Base-by-base conservation (phyloP, 1,140 invertebrate genomes). In the Philotrypesis tridentata region DNA sequence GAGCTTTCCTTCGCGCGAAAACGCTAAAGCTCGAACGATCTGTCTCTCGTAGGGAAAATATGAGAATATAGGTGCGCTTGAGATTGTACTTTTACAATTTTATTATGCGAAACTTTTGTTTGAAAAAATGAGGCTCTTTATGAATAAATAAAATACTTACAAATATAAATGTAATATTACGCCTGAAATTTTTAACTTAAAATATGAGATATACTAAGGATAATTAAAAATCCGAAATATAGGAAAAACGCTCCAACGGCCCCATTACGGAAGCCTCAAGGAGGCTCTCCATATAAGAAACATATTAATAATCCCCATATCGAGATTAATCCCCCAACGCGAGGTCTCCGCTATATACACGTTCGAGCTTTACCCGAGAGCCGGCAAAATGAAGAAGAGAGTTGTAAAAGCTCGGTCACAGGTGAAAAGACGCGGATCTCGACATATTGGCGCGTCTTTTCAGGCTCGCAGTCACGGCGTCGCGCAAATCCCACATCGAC, bases 371-470 rank as follows among this genome's bases (percentile, higher is more conserved):
- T 31, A 68, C 5, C 1, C 29, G 29, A 25, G 17, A n/a, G n/a
- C n/a, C n/a, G 14, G 7, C 2, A 29, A 68, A 21, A 29, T 29
- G 33, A n/a, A 68, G 31, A 68, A 2, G 14, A 37, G 17, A 29
- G 9, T 29, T 31, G 29, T 33, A 68, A 68, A 68, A 68, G 2
- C 25, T 68, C 23, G 29, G 11, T 21, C 17, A 40, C 37, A 37
- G 68, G 68, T 72, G 70, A 72, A 72, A 72, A 72, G 70, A 48
- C 37, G 23, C 37, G 70, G 23, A 68, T 21, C 70, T 72, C 37
- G 70, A 72, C 70, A 72, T 72, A 72, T 72, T 72, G 70, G 37
- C n/a, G 70, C 33, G 33, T 40, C 70, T 72, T 72, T 72, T 72
- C 31, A 68, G 25, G 29, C 67, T 29, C 29, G 31, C 2, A 31